A percentile compares a stretch with the other conserved stretches of the same genome.
phyloP scores from a whole-genome alignment of 2,888 invertebrate species.

The Drosophila cognata region DNA sequence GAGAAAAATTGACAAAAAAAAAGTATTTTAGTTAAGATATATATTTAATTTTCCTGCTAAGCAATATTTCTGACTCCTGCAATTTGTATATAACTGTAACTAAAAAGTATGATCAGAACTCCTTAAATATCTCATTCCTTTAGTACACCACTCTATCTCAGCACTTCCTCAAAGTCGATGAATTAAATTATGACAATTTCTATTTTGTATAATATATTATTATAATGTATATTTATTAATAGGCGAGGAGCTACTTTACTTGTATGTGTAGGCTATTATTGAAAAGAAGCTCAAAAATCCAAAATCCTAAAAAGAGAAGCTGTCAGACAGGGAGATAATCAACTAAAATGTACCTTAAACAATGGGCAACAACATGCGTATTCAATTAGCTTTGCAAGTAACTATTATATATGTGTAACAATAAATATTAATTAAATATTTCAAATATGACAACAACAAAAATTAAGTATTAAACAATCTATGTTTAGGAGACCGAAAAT shows the following conservation, averaged over 20 bases:
- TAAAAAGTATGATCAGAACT: constrained; percentile 12
- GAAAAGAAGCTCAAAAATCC: constrained; percentile 54
- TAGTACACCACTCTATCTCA: constrained; percentile 12
- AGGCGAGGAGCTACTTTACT: constrained; percentile 17
- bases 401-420: constrained; percentile 34
- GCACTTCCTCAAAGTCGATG: constrained; percentile 2
- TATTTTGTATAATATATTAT: constrained; percentile 21
- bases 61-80: constrained; percentile 27
- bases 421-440: constrained; percentile 36
- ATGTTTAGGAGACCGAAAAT: constrained; percentile 6
- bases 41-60: constrained; percentile 26
- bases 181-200: constrained; percentile 21
- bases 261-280: constrained; percentile 18
- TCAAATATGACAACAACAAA: constrained; percentile 31
- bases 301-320: constrained; percentile 30
- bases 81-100: constrained; percentile 46
- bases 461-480: constrained; percentile 46
- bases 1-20: constrained; percentile 57
- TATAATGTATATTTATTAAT: constrained; percentile 25
- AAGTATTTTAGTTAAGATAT: constrained; percentile 63
- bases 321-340: constrained; percentile 37
- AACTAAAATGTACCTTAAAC: constrained; percentile 70
- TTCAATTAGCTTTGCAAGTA: constrained; percentile 73
- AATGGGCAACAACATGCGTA: constrained; percentile 61
- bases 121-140: constrained; percentile 49